Conservation (phyloP, 2,797 vertebrate genomes). For the Thaleichthys pacificus region DNA sequence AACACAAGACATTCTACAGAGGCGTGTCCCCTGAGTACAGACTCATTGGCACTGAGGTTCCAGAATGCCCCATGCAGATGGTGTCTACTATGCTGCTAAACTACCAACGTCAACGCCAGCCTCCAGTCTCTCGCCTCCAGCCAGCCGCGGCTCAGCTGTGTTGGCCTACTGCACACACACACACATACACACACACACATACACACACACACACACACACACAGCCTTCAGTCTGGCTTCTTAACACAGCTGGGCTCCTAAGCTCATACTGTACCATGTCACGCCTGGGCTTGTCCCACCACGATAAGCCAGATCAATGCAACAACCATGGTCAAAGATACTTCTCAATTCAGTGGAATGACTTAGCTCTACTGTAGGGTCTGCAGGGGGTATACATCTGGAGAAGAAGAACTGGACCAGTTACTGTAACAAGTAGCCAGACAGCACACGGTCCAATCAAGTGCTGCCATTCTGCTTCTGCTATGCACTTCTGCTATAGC, state of each 20-base stretch:
- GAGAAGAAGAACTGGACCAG: no score
- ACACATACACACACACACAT: not conserved
- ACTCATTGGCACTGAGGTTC: slow-evolving; percentile 41
- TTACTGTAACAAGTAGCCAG: no score
- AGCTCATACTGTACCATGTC: no score
- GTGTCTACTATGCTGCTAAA: slow-evolving; percentile 10
- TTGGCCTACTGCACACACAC: not conserved
- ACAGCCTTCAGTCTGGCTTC: not conserved
- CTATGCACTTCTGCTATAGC: not conserved
- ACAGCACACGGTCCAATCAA: not conserved
- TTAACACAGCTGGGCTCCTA: not conserved
- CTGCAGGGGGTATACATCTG: no score
- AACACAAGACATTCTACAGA: no score
- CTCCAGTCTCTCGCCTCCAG: not conserved
- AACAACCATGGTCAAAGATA: no score
- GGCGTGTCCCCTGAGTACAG: slow-evolving; percentile 4
- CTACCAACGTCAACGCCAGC: slow-evolving; percentile 2
- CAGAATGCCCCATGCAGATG: slow-evolving; percentile 37
- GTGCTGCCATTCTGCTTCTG: slow-evolving; percentile 2
- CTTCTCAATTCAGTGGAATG: no score
- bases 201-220: not conserved
- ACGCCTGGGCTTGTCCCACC: no score
- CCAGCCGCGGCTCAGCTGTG: not conserved
- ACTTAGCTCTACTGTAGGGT: no score
- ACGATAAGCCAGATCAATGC: no score